Evolutionary conservation across 2,888 invertebrate species (phyloP).

Genomic region (Caenorhabditis doughertyi): DNA sequence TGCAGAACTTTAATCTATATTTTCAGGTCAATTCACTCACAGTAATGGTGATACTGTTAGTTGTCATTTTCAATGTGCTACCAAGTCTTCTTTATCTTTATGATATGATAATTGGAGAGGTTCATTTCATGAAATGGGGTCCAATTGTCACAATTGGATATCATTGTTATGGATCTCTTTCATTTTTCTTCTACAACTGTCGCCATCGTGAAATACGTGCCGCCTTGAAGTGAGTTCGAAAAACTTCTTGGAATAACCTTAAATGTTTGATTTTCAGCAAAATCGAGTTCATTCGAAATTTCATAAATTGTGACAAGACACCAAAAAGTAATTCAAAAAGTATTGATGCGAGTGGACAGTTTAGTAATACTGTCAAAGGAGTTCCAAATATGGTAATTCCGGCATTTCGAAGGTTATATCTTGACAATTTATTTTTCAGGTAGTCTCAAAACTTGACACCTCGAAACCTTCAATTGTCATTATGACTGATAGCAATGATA

Average conservation of each 20-base stretch:
- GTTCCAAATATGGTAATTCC: conserved; percentile 34
- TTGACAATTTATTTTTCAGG: conserved; percentile 7
- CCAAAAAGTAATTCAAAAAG: conserved; percentile 35
- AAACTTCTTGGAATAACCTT: no score
- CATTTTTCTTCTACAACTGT: conserved; percentile 73
- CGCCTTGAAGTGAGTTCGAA: conserved; percentile 64
- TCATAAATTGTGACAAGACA: conserved; percentile 57
- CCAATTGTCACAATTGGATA: conserved; percentile 74
- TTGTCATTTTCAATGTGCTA: conserved; percentile 72
- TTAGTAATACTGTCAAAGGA: conserved; percentile 47
- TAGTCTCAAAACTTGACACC: conserved; percentile 33
- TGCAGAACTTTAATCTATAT: no score
- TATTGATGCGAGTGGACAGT: conserved; percentile 45
- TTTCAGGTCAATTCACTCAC: conserved; percentile 71
- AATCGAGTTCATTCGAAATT: conserved; percentile 56
- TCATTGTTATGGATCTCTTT: conserved; percentile 69
- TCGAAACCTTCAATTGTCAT: conserved; percentile 40
- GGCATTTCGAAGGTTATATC: no score
- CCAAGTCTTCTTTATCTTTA: conserved; percentile 72
- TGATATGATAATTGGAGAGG: conserved; percentile 70
- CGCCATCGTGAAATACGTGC: conserved; percentile 69
- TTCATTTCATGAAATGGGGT: conserved; percentile 74
- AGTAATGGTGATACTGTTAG: conserved; percentile 69
- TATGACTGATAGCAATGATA: conserved; percentile 42
- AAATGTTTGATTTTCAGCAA: conserved; percentile 60